Evolutionary conservation across 2,888 invertebrate species (phyloP), one percentile per base, ranked within the genome.

Genomic region (Deilephila porcellus): DNA sequence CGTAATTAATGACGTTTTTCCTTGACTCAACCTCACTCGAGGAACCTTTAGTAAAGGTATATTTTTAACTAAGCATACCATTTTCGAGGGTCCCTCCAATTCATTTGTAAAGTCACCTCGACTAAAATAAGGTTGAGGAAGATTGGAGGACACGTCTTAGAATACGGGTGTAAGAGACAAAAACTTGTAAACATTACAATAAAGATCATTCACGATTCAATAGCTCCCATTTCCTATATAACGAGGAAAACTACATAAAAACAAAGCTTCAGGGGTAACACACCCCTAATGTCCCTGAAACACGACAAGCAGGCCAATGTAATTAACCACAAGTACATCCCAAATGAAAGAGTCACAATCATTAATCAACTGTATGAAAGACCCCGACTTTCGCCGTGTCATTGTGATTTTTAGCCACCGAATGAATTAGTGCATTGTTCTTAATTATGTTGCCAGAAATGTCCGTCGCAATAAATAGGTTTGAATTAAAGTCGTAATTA

Each of bases 331-430:
- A 56, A 64, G 34, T 37, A 71, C 71, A 74, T 29, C 52, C 59
- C 63, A 72, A 64, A 74, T 71, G 59, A 25, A 71, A 72, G 45
- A 59, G 71, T 71, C 64, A 71, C 63, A 45, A 17, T 52, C 75
- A 75, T 75, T 75, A 75, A 73, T 75, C 75, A 73, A 45, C 71
- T 73, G 71, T 74, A 72, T 75, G 71, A 73, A 62, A 70, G 70
- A 73, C 63, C 70, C 70, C 70, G 32, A 70, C 73, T 75, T 72
- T 70, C 71, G 75, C 75, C 37, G 37, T 63, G 60, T 73, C 75
- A 75, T 70, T 71, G 60, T 70, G 70, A 60, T 75, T 75, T 71
- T 70, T 73, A 72, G 70, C 32, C 14, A 34, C 20, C 60, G 72
- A 62, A 73, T 72, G 70, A 71, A 73, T 75, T 71, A 63, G 71